phyloP scores from a whole-genome alignment of 2,888 invertebrate species.

The Calameuta idolon region DNA sequence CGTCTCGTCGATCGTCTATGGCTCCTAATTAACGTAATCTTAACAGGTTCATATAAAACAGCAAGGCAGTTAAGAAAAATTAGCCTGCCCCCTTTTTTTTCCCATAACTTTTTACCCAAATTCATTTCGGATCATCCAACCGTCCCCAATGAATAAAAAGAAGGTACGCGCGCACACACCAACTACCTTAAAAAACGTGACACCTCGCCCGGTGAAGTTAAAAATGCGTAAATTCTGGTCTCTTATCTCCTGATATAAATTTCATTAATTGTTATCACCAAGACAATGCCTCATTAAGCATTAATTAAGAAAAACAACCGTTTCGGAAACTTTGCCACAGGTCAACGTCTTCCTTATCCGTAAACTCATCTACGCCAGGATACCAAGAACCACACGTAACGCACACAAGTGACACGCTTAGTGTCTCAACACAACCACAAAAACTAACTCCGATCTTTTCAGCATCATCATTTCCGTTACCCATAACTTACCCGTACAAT shows the following conservation, averaged over 20 bases:
- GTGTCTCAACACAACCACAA: not conserved
- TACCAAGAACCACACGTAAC: not conserved
- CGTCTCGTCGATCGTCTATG: not conserved
- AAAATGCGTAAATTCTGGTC: not conserved
- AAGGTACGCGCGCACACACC: not conserved
- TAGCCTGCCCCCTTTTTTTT: not conserved
- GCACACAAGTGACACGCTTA: not conserved
- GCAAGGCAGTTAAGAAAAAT: not conserved
- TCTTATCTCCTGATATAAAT: not conserved
- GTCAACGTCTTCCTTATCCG: not conserved
- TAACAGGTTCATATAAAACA: not conserved
- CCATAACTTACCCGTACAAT: not conserved
- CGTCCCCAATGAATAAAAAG: not conserved
- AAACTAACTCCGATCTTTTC: not conserved
- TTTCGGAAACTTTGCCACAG: not conserved
- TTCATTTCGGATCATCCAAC: not conserved
- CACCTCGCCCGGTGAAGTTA: not conserved
- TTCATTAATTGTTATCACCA: not conserved
- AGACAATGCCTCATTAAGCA: not conserved
- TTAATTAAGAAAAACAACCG: not conserved
- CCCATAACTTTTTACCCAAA: not conserved
- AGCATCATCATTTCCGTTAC: not conserved
- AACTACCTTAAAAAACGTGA: not conserved
- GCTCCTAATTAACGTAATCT: not conserved
- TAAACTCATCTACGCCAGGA: not conserved